These are phyloP conservation scores for Heliconius hortense DNA, from an alignment of 2,888 invertebrate genomes.

Conservation along the genomic window DNA sequence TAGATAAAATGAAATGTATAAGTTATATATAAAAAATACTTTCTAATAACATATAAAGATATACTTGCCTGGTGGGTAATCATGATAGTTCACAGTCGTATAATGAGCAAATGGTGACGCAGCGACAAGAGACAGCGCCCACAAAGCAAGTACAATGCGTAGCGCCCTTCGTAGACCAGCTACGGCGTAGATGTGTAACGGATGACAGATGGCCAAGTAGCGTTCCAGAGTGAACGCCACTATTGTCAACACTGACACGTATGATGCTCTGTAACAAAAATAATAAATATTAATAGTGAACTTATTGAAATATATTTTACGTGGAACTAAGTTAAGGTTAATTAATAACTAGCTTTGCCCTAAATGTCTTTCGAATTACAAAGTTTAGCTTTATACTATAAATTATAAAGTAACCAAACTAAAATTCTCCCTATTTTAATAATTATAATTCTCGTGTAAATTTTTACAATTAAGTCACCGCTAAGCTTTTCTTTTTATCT, in stretches of 20 bases:
- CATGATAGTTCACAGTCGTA: conserved; percentile 88
- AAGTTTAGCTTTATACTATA: too few species aligned
- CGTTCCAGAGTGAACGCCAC: conserved; percentile 96
- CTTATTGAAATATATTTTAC: too few species aligned
- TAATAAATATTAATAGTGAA: neutral
- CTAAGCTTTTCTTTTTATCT: too few species aligned
- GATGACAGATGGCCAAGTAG: conserved; percentile 95
- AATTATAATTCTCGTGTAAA: too few species aligned
- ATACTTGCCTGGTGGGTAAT: conserved; percentile 85
- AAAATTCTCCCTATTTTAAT: too few species aligned
- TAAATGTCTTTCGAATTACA: too few species aligned
- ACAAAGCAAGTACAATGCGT: conserved; percentile 88
- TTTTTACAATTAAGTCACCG: too few species aligned
- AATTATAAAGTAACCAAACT: too few species aligned
- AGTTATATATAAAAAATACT: neutral
- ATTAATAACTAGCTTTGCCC: neutral
- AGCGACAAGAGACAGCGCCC: conserved; percentile 88
- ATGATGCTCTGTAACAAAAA: conserved; percentile 85
- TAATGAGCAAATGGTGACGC: conserved; percentile 90
- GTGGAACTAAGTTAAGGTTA: too few species aligned
- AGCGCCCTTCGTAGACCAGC: conserved; percentile 91
- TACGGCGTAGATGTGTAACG: conserved; percentile 90
- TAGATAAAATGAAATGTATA: too few species aligned
- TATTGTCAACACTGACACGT: conserved; percentile 95
- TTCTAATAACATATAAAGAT: neutral